Evolutionary conservation across 2,113 vertebrate genomes (phyloP), one percentile per base, ranked within the genome.

Genomic region (Seriola aureovittata): DNA sequence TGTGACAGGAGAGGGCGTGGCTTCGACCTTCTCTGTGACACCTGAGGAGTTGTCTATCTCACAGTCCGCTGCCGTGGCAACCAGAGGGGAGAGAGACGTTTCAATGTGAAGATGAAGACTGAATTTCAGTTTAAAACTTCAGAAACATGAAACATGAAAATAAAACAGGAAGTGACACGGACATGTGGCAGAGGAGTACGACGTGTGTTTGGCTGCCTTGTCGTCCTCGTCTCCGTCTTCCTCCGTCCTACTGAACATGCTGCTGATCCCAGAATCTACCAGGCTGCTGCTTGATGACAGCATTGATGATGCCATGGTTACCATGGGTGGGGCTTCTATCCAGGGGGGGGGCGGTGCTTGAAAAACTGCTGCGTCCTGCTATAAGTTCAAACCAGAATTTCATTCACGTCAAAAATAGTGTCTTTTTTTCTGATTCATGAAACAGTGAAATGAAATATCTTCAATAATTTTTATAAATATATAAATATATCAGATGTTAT

Each of bases 31-130:
- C 38, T 96, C 96, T 75, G 93, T 86, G 78, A 96, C 91, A 57
- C 95, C 96, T 0, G 96, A 96, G 74, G 96, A 96, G 57, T 94
- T 94, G 0, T 97, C 96, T 0, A 95, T 97, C 89, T 97, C 97
- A 0, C 95, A 95, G 85, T 97, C 97, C 0, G 96, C 97, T 98
- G 94, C 1, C 71, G 83, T 71, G 72, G 54, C 32, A 80, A 90
- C 60, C 71, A 76, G n/a, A 54, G 12, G 7, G 66, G 19, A 65
- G 8, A 50, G 10, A 59, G 14, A 36, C 8, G 50, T 25, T 48
- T 38, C n/a, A 54, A 70, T 3, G 19, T n/a, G 25, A 4, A 34
- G 67, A 21, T 40, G 10, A 25, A 10, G 19, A 62, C 9, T 14
- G 11, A 6, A 19, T 17, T 48, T 48, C 4, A 17, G 14, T 48